phyloP scores from a whole-genome alignment of 1,140 invertebrate species.

The Drosophila sucinea region DNA sequence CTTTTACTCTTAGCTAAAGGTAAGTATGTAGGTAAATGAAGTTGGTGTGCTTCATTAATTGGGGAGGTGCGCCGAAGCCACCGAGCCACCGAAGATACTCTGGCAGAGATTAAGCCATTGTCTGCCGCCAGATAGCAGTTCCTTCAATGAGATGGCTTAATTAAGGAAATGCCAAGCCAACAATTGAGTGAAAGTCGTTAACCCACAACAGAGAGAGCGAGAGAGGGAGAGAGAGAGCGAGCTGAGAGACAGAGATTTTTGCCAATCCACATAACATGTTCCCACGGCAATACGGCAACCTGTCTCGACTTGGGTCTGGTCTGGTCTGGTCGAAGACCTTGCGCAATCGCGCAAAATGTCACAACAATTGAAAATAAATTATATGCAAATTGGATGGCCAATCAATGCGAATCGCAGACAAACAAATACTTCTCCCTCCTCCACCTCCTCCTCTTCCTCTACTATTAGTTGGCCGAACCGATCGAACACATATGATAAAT shows the following conservation, averaged over 20 bases:
- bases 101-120: conserved; percentile 71
- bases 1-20: conserved; percentile 51
- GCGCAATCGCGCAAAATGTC: conserved; percentile 71
- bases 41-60: conserved; percentile 59
- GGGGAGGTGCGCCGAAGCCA: conserved; percentile 60
- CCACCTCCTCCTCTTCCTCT: background rate
- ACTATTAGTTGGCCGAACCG: conserved; percentile 4
- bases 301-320: conserved; percentile 27
- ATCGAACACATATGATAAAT: conserved; percentile 44
- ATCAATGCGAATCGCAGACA: conserved; percentile 40
- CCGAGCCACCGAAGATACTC: conserved; percentile 25
- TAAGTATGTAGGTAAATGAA: conserved; percentile 58
- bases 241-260: conserved; percentile 9
- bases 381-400: conserved; percentile 75
- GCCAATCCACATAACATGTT: conserved; percentile 33
- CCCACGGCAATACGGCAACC: conserved; percentile 68
- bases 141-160: conserved; percentile 67
- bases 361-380: conserved; percentile 80
- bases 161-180: conserved; percentile 56
- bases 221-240: conserved; percentile 13
- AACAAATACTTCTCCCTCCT: background rate
- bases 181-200: conserved; percentile 63
- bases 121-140: conserved; percentile 61
- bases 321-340: conserved; percentile 29
- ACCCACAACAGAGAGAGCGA: background rate